These are phyloP conservation scores for Agriotes lineatus DNA, from an alignment of 2,888 invertebrate species.

Conservation along the genomic window DNA sequence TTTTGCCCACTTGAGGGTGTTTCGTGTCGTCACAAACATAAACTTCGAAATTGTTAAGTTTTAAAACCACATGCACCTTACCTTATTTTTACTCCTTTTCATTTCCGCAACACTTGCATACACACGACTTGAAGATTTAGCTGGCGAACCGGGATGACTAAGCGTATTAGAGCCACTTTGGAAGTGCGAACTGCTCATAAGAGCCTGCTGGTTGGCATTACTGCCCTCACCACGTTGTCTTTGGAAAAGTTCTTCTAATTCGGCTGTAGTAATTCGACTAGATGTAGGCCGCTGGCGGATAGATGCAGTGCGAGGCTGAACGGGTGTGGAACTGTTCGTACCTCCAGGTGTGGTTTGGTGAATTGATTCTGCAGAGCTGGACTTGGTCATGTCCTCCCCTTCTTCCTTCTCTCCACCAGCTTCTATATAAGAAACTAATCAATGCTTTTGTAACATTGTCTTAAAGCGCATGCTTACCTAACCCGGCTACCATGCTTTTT, in stretches of 20 bases:
- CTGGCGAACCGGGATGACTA: conserved; percentile 73
- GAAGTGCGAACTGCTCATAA: conserved; percentile 84
- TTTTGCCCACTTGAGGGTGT: too few species aligned
- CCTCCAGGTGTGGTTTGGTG: conserved; percentile 68
- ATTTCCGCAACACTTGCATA: conserved; percentile 96
- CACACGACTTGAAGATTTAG: conserved; percentile 74
- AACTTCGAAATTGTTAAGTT: too few species aligned
- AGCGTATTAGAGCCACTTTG: conserved; percentile 75
- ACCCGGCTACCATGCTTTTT: conserved; percentile 92
- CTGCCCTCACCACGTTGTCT: conserved; percentile 79
- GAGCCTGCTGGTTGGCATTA: conserved; percentile 65
- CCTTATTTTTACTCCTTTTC: conserved; percentile 86
- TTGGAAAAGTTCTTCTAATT: conserved; percentile 93
- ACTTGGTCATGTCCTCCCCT: conserved; percentile 80
- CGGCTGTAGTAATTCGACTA: conserved; percentile 89
- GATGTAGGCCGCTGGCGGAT: conserved; percentile 91
- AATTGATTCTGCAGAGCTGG: conserved; percentile 86
- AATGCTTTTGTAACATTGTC: too few species aligned
- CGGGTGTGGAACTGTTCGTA: conserved; percentile 71
- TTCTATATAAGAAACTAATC: too few species aligned
- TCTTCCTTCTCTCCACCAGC: conserved; percentile 81
- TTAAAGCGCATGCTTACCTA: conserved; percentile 69
- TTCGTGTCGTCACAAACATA: too few species aligned
- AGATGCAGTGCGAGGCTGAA: conserved; percentile 88
- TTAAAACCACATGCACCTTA: too few species aligned